These are phyloP conservation scores for Pemphredon lugubris DNA, from an alignment of 2,888 invertebrate species.

Conservation along the genomic window DNA sequence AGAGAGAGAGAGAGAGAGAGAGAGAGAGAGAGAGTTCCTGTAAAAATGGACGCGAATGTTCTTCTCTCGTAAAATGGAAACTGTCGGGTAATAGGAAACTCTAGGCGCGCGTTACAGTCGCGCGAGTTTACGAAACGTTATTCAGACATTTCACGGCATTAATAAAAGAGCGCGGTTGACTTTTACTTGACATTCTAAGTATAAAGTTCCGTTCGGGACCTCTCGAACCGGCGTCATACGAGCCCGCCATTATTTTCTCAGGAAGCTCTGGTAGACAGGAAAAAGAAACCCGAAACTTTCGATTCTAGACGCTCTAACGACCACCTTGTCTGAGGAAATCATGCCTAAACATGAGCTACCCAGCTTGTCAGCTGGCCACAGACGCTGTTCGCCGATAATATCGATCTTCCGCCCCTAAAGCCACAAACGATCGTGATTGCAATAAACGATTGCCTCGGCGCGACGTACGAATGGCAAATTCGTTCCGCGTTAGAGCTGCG, in stretches of 20 bases:
- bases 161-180: not conserved
- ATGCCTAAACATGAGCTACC: conserved; percentile 29
- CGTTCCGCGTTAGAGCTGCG: no score
- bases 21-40: no score
- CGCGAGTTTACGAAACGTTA: not conserved
- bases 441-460: not conserved
- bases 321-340: conserved; percentile 24
- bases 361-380: conserved; percentile 17
- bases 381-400: conserved; percentile 21
- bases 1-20: no score
- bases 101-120: no score
- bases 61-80: no score
- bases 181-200: conserved; percentile 14
- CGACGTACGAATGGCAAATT: not conserved
- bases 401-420: conserved; percentile 21
- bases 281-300: conserved; percentile 43
- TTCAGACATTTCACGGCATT: not conserved
- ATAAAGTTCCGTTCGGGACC: not conserved
- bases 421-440: not conserved
- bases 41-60: no score
- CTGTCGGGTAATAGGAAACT: no score
- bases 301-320: conserved; percentile 21
- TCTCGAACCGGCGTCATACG: not conserved
- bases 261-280: conserved; percentile 34
- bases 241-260: conserved; percentile 32